Conservation (phyloP, 2,797 vertebrate genomes). For the Limnodromus scolopaceus region DNA sequence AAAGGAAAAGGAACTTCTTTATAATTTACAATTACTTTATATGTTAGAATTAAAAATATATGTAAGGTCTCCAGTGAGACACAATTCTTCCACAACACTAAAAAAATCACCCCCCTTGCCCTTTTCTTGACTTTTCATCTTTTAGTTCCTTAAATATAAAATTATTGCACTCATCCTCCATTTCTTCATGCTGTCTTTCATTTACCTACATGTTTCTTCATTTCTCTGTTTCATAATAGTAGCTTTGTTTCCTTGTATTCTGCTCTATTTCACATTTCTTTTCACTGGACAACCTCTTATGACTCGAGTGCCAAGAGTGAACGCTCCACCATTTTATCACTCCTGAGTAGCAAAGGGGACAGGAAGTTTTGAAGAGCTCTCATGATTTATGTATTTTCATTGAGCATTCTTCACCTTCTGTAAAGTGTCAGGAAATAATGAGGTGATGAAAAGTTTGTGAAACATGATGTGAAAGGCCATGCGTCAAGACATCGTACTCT, state of each 20-base stretch:
- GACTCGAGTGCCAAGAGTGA: background rate
- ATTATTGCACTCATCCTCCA: background rate
- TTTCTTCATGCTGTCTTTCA: background rate
- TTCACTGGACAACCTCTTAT: background rate
- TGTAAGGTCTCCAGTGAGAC: background rate
- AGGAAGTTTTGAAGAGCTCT: background rate
- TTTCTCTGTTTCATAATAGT: background rate
- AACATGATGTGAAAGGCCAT: background rate
- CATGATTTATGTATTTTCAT: background rate
- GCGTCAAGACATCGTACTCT: background rate
- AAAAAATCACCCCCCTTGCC: background rate
- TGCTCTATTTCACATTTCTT: background rate
- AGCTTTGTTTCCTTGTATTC: background rate
- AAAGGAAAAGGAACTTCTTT: background rate
- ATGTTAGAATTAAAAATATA: background rate
- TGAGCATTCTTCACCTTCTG: background rate
- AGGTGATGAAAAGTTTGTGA: constrained; percentile 5
- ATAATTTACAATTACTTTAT: background rate
- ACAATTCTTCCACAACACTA: background rate
- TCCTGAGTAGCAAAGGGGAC: background rate
- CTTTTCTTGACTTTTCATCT: background rate
- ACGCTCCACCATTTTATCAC: background rate
- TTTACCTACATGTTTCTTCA: background rate
- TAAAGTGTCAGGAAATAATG: background rate
- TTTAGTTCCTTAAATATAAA: background rate